A percentile compares a stretch with the other conserved stretches of the same genome.
These are phyloP conservation scores for Mormyrus lacerda DNA, from an alignment of 2,113 vertebrate species.

Conservation along the genomic window DNA sequence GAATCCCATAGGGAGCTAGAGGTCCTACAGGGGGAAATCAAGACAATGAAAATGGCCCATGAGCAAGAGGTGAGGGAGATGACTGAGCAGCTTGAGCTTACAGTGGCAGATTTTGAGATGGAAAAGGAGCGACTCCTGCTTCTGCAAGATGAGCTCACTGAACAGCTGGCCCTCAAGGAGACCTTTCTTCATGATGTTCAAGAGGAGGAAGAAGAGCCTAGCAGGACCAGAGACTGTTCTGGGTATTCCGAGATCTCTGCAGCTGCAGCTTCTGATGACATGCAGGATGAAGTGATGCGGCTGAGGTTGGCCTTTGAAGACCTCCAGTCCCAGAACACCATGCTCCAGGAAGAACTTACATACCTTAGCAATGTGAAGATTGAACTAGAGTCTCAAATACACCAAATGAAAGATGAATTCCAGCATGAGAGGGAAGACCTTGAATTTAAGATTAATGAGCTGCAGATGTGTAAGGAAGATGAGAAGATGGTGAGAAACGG, in stretches of 20 bases:
- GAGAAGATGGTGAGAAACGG: conserved; percentile 57
- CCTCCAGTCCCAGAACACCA: conserved; percentile 75
- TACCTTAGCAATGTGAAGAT: conserved; percentile 82
- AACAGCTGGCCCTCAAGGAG: conserved; percentile 64
- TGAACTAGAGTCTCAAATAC: conserved; percentile 78
- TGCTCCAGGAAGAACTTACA: conserved; percentile 84
- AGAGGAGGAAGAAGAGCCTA: conserved; percentile 59
- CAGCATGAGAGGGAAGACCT: conserved; percentile 85
- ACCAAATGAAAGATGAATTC: conserved; percentile 74
- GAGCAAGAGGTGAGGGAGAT: conserved; percentile 71
- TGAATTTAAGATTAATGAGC: conserved; percentile 93
- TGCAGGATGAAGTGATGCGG: conserved; percentile 51
- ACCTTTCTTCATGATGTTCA: conserved; percentile 55
- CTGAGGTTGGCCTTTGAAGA: conserved; percentile 66
- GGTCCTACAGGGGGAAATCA: conserved; percentile 67
- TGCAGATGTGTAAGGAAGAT: conserved; percentile 78
- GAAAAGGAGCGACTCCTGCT: conserved; percentile 65
- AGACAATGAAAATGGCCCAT: conserved; percentile 57
- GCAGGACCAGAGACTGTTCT: conserved; percentile 27
- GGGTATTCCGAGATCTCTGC: not conserved
- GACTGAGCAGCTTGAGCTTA: conserved; percentile 57
- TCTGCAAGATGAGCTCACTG: conserved; percentile 61
- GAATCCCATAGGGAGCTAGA: conserved; percentile 66
- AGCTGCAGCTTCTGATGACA: conserved; percentile 28
- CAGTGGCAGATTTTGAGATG: conserved; percentile 60